Percentiles rank a stretch among this genome's conserved stretches.
Conservation (phyloP, 2,888 invertebrate species). For the Ommatoiulus sabulosus region DNA sequence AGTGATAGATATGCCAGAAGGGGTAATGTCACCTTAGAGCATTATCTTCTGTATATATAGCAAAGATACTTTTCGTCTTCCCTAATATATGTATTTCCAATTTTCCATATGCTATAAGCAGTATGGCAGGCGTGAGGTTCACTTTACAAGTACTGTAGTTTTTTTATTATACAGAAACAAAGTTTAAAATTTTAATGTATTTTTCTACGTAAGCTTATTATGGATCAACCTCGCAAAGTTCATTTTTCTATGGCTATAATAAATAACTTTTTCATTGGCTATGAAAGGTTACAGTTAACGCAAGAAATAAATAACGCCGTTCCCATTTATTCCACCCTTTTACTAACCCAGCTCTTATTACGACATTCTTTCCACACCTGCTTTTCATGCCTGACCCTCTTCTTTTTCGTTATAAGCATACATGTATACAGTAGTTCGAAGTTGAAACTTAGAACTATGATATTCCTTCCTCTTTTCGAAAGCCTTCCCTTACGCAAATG, state of each 20-base stretch:
- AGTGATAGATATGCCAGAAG: no score
- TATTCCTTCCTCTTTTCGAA: not conserved
- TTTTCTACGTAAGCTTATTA: not conserved
- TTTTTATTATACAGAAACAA: no score
- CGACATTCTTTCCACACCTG: slow-evolving; percentile 28
- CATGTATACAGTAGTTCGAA: no score
- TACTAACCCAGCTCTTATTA: slow-evolving; percentile 9
- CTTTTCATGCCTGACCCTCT: slow-evolving; percentile 6
- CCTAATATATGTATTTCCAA: no score
- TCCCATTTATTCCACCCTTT: slow-evolving; percentile 6
- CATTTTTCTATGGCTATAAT: not conserved
- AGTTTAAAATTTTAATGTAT: not conserved
- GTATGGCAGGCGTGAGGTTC: no score
- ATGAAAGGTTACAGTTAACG: not conserved
- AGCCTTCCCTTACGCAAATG: not conserved
- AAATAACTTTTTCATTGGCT: not conserved
- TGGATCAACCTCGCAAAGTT: not conserved
- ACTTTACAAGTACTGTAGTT: no score
- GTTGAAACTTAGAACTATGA: no score
- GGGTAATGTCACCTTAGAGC: no score
- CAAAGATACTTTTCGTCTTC: no score
- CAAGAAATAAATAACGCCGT: slow-evolving; percentile 17
- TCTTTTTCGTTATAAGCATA: not conserved
- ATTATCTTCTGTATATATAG: no score
- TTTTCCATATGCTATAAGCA: no score